Evolutionary conservation across 2,797 vertebrate genomes (phyloP), one percentile per base, ranked within the genome.

Genomic region (Myiotriccus ornatus): DNA sequence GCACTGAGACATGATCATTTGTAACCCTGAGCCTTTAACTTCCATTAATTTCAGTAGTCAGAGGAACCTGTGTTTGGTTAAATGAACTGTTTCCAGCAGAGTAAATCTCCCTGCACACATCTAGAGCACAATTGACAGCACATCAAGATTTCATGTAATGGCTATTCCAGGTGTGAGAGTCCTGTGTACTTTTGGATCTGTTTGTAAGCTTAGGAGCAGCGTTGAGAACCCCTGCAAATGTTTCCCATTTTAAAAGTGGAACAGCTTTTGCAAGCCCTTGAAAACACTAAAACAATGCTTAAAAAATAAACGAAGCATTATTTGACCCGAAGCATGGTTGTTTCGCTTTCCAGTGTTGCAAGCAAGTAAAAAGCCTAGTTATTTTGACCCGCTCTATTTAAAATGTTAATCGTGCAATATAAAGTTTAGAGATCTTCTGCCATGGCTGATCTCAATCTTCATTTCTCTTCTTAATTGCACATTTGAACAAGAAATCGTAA

Each of bases 371-470:
- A 87, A 92, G 80, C 73, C 24, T 82, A 2, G 62, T 81, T 88
- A 35, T 84, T 89, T 53, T 96, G 93, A 94, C 87, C 94, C 18
- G 3, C 39, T 87, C 89, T 75, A 44, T 87, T 93, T 94, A 94
- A 96, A 92, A 94, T 91, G 96, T 93, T 96, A 96, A 94, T 95
- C 92, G 82, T 78, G 87, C 68, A 90, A 93, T 90, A 94, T 62
- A 96, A 96, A 94, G 91, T 96, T 94, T 94, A 94, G 87, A 93
- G 94, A 95, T 93, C 95, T 93, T 83, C 91, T 94, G 94, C 89
- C 94, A 84, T 12, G 68, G 18, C 62, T 89, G 77, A 92, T 96
- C 93, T 92, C 73, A 87, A 6, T 96, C 96, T 92, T 89, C 89
- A 91, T 96, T 96, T 84, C 89, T 95, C 89, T 94, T 95, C 84